These are phyloP conservation scores for Pemphredon lugubris DNA, from an alignment of 2,888 invertebrate genomes.

Conservation along the genomic window DNA sequence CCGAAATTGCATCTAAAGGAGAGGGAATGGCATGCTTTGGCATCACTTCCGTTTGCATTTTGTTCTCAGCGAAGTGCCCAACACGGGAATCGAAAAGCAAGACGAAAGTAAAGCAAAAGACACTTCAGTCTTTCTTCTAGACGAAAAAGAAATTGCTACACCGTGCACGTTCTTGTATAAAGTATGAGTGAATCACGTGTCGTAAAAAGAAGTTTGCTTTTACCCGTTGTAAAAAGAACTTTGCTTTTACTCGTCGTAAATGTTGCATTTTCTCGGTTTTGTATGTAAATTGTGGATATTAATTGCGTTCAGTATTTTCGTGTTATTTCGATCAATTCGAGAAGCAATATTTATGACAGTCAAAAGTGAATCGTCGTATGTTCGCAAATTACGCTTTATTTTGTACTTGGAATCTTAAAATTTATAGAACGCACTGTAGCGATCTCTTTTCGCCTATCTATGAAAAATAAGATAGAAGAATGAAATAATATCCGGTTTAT, in stretches of 20 bases:
- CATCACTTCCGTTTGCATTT: slow-evolving; percentile 1
- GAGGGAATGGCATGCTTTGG: slow-evolving; percentile 33
- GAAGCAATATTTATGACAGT: neutral
- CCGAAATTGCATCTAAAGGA: slow-evolving; percentile 32
- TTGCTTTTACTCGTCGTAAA: slow-evolving; percentile 5
- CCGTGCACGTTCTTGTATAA: neutral
- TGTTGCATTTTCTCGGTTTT: neutral
- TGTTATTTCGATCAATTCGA: neutral
- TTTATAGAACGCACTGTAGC: slow-evolving; percentile 26
- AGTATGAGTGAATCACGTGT: neutral
- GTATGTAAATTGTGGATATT: slow-evolving; percentile 12
- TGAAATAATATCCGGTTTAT: slow-evolving; percentile 77
- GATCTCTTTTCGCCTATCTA: slow-evolving; percentile 48
- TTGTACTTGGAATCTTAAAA: slow-evolving; percentile 1
- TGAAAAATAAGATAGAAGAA: slow-evolving; percentile 49
- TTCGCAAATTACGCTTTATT: neutral
- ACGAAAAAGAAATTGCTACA: slow-evolving; percentile 27
- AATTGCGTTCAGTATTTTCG: neutral
- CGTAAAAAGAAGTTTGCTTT: slow-evolving; percentile 4
- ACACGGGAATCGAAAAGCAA: neutral
- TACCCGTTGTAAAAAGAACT: slow-evolving; percentile 4
- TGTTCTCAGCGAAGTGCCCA: too few species aligned
- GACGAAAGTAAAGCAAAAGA: slow-evolving; percentile 23
- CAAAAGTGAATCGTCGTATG: neutral
- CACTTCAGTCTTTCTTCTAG: slow-evolving; percentile 3